phyloP scores from a whole-genome alignment of 2,888 invertebrate genomes.

The Ophion obscuratus region DNA sequence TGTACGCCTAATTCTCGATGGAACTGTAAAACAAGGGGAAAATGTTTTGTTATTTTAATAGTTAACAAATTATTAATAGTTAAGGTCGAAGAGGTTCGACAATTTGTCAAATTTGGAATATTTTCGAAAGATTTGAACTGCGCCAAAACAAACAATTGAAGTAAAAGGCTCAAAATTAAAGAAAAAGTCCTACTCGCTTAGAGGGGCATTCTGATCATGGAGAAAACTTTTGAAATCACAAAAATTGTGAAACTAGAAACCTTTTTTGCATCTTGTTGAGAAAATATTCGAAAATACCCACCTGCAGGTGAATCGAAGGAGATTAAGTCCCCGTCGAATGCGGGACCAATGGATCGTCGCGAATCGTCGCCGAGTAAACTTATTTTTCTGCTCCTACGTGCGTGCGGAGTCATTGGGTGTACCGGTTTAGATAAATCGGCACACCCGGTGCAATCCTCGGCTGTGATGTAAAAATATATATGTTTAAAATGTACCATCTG shows the following conservation, averaged over 20 bases:
- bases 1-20: slow-evolving; percentile 19
- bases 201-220: neutral
- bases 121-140: neutral
- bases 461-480: slow-evolving; percentile 59
- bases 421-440: slow-evolving; percentile 59
- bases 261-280: too few species aligned
- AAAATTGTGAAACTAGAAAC: too few species aligned
- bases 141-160: too few species aligned
- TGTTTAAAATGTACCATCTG: neutral
- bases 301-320: slow-evolving; percentile 64
- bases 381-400: slow-evolving; percentile 60
- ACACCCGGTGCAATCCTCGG: slow-evolving; percentile 66
- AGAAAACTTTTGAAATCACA: neutral
- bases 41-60: too few species aligned
- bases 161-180: too few species aligned
- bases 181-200: too few species aligned
- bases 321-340: slow-evolving; percentile 55
- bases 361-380: slow-evolving; percentile 53
- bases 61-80: too few species aligned
- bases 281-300: slow-evolving; percentile 53
- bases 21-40: slow-evolving; percentile 10
- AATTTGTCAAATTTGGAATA: neutral
- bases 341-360: slow-evolving; percentile 18
- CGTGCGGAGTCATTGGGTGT: slow-evolving; percentile 69
- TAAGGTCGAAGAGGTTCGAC: neutral